Evolutionary conservation across 2,113 vertebrate species (phyloP).

Genomic region (Erythrocebus patas): DNA sequence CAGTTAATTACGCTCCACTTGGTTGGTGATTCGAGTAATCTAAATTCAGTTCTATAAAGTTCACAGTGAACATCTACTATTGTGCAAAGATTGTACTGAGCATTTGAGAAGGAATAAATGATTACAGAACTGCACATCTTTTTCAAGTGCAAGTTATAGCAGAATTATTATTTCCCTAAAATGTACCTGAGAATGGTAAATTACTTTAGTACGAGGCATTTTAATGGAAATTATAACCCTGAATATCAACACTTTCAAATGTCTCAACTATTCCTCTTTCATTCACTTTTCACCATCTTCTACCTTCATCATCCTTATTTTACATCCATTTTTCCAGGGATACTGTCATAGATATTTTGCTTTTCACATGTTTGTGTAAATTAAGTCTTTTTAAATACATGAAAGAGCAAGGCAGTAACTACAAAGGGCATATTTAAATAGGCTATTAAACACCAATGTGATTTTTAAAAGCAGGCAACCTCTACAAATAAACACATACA

Average conservation of each 20-base stretch:
- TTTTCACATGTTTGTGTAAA: slow-evolving; percentile 31
- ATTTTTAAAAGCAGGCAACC: background rate
- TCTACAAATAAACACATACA: background rate
- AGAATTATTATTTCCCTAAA: background rate
- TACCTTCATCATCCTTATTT: background rate
- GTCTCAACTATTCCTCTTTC: background rate
- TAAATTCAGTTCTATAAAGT: background rate
- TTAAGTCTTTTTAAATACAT: slow-evolving; percentile 27
- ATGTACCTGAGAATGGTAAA: background rate
- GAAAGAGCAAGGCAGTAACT: background rate
- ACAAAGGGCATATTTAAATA: slow-evolving; percentile 53
- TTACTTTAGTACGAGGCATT: background rate
- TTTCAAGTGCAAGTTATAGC: background rate
- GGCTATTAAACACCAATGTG: background rate
- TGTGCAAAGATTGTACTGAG: background rate
- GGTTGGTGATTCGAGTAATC: background rate
- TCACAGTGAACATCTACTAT: background rate
- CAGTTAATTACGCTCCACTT: background rate
- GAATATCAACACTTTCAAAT: background rate
- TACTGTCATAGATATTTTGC: background rate
- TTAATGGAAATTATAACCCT: slow-evolving; percentile 26
- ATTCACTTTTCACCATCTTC: background rate
- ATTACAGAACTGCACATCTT: background rate
- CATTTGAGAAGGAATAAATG: background rate
- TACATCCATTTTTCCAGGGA: background rate